A percentile compares a stretch with the other conserved stretches of the same genome.
These are phyloP conservation scores for Sminthurinus aureus DNA, from an alignment of 2,888 invertebrate genomes.

Conservation along the genomic window DNA sequence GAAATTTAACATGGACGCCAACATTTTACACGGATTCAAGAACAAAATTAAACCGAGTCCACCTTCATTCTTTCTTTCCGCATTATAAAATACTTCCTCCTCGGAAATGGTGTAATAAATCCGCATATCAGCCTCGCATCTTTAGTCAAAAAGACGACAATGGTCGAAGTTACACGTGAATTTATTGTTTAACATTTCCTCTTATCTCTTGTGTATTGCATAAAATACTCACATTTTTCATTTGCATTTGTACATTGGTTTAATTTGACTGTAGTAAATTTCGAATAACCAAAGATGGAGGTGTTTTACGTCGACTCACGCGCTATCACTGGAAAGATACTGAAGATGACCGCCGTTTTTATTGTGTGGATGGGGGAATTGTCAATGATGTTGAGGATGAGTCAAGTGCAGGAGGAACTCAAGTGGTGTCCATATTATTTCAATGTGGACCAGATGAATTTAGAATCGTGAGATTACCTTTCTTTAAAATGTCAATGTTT, in stretches of 20 bases:
- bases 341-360: slow-evolving; percentile 1
- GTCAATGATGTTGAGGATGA: neutral
- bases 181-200: neutral
- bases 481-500: neutral
- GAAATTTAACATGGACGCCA: slow-evolving; percentile 49
- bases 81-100: slow-evolving; percentile 53
- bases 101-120: slow-evolving; percentile 44
- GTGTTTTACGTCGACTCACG: slow-evolving; percentile 3
- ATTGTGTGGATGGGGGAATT: slow-evolving; percentile 28
- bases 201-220: neutral
- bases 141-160: neutral
- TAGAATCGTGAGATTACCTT: neutral
- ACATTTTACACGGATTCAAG: slow-evolving; percentile 43
- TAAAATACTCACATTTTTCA: neutral
- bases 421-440: slow-evolving; percentile 16
- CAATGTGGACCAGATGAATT: slow-evolving; percentile 19
- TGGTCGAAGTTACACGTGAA: neutral
- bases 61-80: slow-evolving; percentile 39
- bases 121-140: neutral
- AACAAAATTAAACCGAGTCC: slow-evolving; percentile 27
- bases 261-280: slow-evolving; percentile 23
- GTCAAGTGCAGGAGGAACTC: neutral
- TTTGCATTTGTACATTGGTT: neutral
- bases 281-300: neutral
- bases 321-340: slow-evolving; percentile 24